Evolutionary conservation across 2,888 invertebrate species (phyloP).

Genomic region (Pristionchus exspectatus): DNA sequence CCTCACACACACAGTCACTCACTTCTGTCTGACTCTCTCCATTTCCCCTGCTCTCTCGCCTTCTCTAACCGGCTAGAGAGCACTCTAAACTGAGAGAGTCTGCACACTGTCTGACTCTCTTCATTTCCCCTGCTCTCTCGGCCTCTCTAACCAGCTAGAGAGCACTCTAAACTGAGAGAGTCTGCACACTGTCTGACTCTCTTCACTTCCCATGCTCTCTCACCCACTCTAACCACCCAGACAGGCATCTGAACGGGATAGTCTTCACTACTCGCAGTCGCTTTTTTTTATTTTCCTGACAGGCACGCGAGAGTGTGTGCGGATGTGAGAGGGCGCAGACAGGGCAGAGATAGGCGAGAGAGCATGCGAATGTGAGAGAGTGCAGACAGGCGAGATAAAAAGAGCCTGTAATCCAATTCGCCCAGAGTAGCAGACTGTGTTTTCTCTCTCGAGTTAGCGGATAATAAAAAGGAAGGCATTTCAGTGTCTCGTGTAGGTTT

Average conservation of each 20-base stretch:
- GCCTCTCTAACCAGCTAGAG: too few species aligned
- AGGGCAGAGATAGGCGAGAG: not conserved
- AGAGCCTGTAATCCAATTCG: constrained; percentile 3
- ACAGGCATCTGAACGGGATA: not conserved
- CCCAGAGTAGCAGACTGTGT: not conserved
- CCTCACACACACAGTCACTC: not conserved
- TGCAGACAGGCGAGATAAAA: not conserved
- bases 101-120: too few species aligned
- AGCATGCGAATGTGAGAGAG: not conserved
- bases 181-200: not conserved
- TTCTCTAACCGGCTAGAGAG: too few species aligned
- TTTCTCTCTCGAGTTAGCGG: constrained; percentile 4
- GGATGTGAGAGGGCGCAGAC: not conserved
- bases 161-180: too few species aligned
- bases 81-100: too few species aligned
- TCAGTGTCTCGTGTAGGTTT: not conserved
- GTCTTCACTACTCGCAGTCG: not conserved
- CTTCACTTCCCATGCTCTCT: constrained; percentile 5
- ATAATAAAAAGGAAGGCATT: not conserved
- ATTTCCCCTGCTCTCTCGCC: not conserved
- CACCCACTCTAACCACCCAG: not conserved
- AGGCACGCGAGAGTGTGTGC: not conserved
- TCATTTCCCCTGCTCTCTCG: too few species aligned
- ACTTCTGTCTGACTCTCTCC: constrained; percentile 19
- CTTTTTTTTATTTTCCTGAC: constrained; percentile 15